A percentile compares a stretch with the other conserved stretches of the same genome.
These are phyloP conservation scores for Rhagonycha lutea DNA, from an alignment of 2,888 invertebrate species.

Conservation along the genomic window DNA sequence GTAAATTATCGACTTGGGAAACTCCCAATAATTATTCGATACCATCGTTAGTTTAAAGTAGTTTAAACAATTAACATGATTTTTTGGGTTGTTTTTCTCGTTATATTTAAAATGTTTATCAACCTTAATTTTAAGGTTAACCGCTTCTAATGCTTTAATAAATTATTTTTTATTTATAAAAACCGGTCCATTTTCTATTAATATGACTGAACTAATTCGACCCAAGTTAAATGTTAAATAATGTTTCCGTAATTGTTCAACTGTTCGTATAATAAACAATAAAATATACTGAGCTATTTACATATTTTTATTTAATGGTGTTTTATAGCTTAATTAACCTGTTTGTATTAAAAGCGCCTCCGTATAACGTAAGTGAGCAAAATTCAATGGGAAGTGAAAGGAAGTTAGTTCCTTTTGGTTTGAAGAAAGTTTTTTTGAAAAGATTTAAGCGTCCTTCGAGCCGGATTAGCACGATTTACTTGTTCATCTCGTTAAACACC, in stretches of 20 bases:
- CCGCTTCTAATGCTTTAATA: conserved; percentile 2
- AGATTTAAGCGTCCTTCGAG: neutral
- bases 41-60: neutral
- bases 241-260: neutral
- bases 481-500: no score
- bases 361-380: no score
- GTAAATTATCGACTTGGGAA: neutral
- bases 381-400: neutral
- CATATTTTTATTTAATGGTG: neutral
- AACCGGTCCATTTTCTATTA: neutral
- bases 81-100: conserved; percentile 3
- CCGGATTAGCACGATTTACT: neutral
- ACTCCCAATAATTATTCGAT: neutral
- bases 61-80: conserved; percentile 3
- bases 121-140: conserved; percentile 2
- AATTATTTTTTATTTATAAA: neutral
- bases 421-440: neutral
- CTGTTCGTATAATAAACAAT: neutral
- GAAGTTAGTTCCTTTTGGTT: neutral
- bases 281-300: neutral
- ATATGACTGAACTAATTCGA: neutral
- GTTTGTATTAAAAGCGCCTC: neutral
- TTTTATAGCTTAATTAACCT: neutral
- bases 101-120: conserved; percentile 3
- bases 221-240: neutral